A percentile compares a stretch with the other conserved stretches of the same genome.
Conservation (phyloP, 1,140 invertebrate genomes). For the Trichoplusia ni region DNA sequence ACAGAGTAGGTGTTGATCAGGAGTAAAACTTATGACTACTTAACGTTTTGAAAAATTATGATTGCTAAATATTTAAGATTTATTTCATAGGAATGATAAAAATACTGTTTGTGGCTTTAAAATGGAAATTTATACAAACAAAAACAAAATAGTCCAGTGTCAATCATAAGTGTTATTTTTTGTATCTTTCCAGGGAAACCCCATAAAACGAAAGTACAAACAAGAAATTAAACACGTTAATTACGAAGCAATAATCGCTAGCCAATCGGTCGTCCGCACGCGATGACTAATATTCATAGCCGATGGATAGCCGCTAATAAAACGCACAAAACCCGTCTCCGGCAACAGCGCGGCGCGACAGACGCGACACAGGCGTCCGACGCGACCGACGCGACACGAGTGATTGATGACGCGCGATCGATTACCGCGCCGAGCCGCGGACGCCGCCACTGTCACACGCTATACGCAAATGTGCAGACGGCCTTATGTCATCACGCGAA, state of each 20-base stretch:
- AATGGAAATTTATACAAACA: no score
- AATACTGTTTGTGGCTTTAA: no score
- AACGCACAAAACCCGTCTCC: slow-evolving; percentile 40
- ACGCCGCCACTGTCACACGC: slow-evolving; percentile 26
- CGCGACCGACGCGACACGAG: slow-evolving; percentile 39
- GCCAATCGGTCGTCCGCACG: not conserved
- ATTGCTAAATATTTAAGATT: no score
- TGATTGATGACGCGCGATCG: slow-evolving; percentile 52
- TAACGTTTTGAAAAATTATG: no score
- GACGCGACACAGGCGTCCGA: no score
- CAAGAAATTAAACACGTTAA: slow-evolving; percentile 10
- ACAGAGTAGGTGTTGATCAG: no score
- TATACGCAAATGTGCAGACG: slow-evolving; percentile 16
- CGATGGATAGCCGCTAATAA: slow-evolving; percentile 41
- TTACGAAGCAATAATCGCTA: not conserved
- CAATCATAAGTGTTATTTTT: no score
- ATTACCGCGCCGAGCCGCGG: slow-evolving; percentile 40
- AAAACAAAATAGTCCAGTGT: no score
- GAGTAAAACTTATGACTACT: no score
- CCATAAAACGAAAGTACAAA: not conserved
- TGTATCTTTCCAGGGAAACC: no score
- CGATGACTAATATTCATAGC: slow-evolving; percentile 18
- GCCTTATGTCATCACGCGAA: not conserved
- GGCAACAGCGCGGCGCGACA: slow-evolving; percentile 40
- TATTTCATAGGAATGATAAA: no score